Evolutionary conservation across 2,888 invertebrate species (phyloP).

Genomic region (Entomobrya multifasciata): DNA sequence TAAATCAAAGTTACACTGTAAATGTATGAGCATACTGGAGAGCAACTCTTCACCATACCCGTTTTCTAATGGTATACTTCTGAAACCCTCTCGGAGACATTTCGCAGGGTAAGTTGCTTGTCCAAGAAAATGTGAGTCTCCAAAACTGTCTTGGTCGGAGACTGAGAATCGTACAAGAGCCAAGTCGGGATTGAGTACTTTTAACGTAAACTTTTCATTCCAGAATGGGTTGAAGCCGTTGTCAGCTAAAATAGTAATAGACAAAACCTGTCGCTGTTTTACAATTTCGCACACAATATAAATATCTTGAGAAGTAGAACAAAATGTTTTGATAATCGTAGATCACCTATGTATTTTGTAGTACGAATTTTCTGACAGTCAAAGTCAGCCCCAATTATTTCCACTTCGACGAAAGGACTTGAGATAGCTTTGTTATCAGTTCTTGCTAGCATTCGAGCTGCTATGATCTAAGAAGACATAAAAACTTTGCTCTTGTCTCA

Average conservation of each 20-base stretch:
- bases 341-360: slow-evolving; percentile 90
- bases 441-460: slow-evolving; percentile 92
- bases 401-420: slow-evolving; percentile 95
- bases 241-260: slow-evolving; percentile 82
- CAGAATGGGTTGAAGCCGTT: slow-evolving; percentile 97
- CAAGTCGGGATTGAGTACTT: slow-evolving; percentile 89
- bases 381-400: slow-evolving; percentile 92
- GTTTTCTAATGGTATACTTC: slow-evolving; percentile 95
- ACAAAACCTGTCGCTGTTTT: not conserved
- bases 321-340: no score
- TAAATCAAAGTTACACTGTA: slow-evolving; percentile 81
- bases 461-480: slow-evolving; percentile 85
- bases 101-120: slow-evolving; percentile 95
- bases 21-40: slow-evolving; percentile 91
- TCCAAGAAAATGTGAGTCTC: slow-evolving; percentile 96
- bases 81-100: slow-evolving; percentile 91
- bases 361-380: slow-evolving; percentile 91
- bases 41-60: slow-evolving; percentile 94
- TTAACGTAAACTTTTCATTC: slow-evolving; percentile 93
- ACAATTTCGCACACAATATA: no score
- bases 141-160: slow-evolving; percentile 98
- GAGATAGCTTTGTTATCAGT: slow-evolving; percentile 86
- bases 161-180: slow-evolving; percentile 93
- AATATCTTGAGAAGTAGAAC: no score
- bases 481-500: no score